phyloP scores from a whole-genome alignment of 2,113 vertebrate species.

The Spermophilus dauricus region DNA sequence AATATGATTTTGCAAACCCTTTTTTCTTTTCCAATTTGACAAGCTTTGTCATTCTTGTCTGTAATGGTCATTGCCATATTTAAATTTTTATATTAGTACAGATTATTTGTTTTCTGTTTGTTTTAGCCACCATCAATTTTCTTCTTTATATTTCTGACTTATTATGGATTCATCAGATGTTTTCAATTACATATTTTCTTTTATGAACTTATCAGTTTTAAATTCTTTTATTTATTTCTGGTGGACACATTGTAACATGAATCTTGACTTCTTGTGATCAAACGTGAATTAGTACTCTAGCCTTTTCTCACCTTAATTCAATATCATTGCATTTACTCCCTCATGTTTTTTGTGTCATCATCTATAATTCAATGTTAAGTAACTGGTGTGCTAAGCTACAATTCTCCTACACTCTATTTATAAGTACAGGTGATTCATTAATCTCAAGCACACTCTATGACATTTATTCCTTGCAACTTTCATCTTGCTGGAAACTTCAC shows the following conservation, averaged over 20 bases:
- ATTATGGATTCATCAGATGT: background rate
- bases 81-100: background rate
- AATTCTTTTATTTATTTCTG: slow-evolving; percentile 3
- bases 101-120: background rate
- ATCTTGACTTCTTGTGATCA: background rate
- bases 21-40: background rate
- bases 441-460: slow-evolving; percentile 8
- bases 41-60: background rate
- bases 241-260: background rate
- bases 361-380: slow-evolving; percentile 1
- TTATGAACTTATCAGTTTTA: background rate
- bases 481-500: background rate
- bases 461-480: background rate
- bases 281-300: background rate
- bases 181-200: background rate
- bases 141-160: background rate
- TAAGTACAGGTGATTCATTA: background rate
- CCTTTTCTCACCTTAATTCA: background rate
- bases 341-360: background rate
- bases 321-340: background rate
- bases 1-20: background rate
- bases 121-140: background rate
- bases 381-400: background rate
- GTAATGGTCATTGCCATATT: background rate
- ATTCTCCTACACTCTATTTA: background rate